Evolutionary conservation across 2,113 vertebrate genomes (phyloP).

Genomic region (Prionailurus viverrinus): DNA sequence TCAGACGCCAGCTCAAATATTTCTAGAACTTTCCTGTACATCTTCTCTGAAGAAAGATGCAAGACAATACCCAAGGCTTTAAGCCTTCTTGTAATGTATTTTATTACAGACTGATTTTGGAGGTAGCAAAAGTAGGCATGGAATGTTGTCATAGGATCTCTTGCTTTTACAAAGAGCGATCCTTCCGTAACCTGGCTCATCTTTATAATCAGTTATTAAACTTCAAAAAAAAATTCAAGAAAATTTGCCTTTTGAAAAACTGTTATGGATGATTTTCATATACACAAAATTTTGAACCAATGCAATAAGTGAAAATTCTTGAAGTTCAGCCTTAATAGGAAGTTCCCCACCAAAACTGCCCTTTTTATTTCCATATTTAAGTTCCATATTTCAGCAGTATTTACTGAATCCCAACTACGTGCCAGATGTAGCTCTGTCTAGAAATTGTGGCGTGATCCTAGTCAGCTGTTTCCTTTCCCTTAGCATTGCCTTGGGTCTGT

Average conservation of each 20-base stretch:
- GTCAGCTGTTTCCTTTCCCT: not conserved
- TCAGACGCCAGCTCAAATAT: not conserved
- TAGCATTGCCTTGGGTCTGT: not conserved
- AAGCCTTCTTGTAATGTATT: not conserved
- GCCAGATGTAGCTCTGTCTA: not conserved
- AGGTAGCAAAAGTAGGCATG: not conserved
- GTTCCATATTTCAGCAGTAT: not conserved
- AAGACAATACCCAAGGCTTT: not conserved
- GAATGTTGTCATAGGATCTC: not conserved
- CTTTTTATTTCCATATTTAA: not conserved
- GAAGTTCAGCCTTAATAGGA: not conserved
- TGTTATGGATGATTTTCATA: not conserved
- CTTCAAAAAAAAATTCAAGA: not conserved
- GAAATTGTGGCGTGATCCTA: not conserved
- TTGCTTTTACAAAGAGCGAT: not conserved
- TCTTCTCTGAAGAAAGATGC: not conserved
- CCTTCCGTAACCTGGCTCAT: not conserved
- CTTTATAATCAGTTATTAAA: not conserved
- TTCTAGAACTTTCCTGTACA: not conserved
- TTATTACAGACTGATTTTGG: not conserved
- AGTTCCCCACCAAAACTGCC: not conserved
- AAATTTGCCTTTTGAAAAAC: not conserved
- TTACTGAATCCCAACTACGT: not conserved
- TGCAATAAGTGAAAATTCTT: constrained; percentile 16
- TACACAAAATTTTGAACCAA: not conserved